A percentile compares a stretch with the other conserved stretches of the same genome.
These are phyloP conservation scores for Narcine bancroftii DNA, from an alignment of 2,113 vertebrate genomes.

Conservation along the genomic window DNA sequence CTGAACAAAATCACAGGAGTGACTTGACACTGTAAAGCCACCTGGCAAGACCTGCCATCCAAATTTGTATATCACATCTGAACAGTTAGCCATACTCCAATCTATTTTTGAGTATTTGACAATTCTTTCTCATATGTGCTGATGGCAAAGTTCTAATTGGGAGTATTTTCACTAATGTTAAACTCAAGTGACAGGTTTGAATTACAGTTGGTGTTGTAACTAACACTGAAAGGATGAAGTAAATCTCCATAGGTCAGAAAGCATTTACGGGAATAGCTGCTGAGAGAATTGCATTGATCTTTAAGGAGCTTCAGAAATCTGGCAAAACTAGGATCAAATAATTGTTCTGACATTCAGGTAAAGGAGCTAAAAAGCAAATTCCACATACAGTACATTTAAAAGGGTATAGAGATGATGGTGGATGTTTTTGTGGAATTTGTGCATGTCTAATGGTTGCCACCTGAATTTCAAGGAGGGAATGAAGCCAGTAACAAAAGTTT, in stretches of 20 bases:
- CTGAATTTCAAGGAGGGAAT: not conserved
- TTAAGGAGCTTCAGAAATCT: not conserved
- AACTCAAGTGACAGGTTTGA: not conserved
- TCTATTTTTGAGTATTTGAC: not conserved
- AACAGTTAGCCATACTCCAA: slow-evolving; percentile 12
- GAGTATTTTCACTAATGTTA: not conserved
- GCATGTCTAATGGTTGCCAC: not conserved
- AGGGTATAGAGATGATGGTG: not conserved
- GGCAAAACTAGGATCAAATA: not conserved
- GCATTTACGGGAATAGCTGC: not conserved
- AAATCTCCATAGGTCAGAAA: not conserved
- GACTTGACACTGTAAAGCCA: not conserved
- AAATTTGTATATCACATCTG: slow-evolving; percentile 13
- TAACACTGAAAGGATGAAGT: not conserved
- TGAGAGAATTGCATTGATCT: not conserved
- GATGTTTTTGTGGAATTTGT: not conserved
- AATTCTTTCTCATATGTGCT: not conserved
- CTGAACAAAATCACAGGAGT: not conserved
- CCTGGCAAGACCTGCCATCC: not conserved
- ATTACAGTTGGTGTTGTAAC: not conserved
- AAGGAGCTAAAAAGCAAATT: not conserved
- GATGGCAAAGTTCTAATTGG: slow-evolving; percentile 22
- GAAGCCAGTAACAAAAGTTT: not conserved
- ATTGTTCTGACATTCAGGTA: not conserved
- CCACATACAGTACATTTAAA: not conserved